A percentile compares a stretch with the other conserved stretches of the same genome.
These are phyloP conservation scores for Dendropsophus ebraccatus DNA, from an alignment of 2,113 vertebrate species.

Conservation along the genomic window DNA sequence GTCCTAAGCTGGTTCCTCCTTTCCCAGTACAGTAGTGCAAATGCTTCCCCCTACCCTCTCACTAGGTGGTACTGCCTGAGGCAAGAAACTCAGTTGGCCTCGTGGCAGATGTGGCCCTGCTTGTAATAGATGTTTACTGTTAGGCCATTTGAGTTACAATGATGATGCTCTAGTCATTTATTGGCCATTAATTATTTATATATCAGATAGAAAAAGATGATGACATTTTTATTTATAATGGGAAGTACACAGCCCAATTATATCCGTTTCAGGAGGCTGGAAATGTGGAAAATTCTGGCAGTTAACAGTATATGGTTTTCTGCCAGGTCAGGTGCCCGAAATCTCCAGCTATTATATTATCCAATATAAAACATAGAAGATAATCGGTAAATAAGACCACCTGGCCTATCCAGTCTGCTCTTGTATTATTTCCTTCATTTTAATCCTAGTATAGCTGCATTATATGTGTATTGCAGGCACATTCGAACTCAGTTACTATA, in stretches of 20 bases:
- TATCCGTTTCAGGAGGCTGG: neutral
- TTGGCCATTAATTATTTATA: neutral
- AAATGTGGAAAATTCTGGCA: neutral
- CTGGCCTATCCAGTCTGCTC: too few species aligned
- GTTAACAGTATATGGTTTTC: neutral
- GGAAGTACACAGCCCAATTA: neutral
- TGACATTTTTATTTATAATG: constrained; percentile 11
- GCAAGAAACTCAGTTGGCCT: too few species aligned
- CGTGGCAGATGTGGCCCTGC: too few species aligned
- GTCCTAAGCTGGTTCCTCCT: too few species aligned
- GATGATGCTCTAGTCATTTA: neutral
- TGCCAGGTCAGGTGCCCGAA: neutral
- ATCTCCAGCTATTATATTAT: constrained; percentile 12
- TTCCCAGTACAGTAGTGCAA: too few species aligned
- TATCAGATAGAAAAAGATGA: neutral
- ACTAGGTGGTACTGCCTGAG: too few species aligned
- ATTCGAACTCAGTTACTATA: too few species aligned
- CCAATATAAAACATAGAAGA: neutral
- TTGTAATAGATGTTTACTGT: neutral
- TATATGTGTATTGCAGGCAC: too few species aligned
- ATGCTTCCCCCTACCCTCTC: too few species aligned
- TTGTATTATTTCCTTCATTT: too few species aligned
- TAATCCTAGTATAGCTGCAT: too few species aligned
- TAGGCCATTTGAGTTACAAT: neutral
- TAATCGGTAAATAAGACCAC: too few species aligned